These are phyloP conservation scores for Lepus americanus DNA, from an alignment of 2,113 vertebrate species.

Conservation along the genomic window DNA sequence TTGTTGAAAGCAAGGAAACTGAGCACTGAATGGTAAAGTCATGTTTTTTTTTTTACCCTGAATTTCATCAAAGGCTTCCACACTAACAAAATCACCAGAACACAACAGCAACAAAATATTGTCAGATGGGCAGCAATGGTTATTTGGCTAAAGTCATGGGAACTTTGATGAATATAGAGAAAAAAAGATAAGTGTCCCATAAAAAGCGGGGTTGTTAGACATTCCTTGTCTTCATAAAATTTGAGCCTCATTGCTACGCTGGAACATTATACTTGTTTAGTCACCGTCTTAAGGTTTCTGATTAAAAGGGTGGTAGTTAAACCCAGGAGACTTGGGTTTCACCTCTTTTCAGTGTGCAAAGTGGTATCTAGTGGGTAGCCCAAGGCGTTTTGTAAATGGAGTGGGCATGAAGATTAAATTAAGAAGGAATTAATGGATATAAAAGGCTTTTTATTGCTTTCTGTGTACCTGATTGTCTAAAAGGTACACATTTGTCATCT, in stretches of 20 bases:
- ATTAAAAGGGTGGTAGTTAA: conserved; percentile 75
- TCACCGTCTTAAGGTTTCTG: conserved; percentile 66
- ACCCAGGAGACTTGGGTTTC: conserved; percentile 61
- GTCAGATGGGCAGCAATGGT: background rate
- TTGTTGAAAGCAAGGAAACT: conserved; percentile 93
- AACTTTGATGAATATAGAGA: conserved; percentile 36
- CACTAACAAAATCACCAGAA: conserved; percentile 34
- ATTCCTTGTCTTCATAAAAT: conserved; percentile 67
- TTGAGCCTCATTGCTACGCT: conserved; percentile 64
- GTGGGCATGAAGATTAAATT: conserved; percentile 83
- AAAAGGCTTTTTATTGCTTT: conserved; percentile 81
- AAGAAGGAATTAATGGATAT: conserved; percentile 78
- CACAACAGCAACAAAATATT: conserved; percentile 41
- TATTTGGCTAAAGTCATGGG: conserved; percentile 53
- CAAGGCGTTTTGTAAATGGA: conserved; percentile 71
- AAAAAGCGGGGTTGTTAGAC: conserved; percentile 54
- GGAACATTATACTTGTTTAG: conserved; percentile 57
- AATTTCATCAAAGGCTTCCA: conserved; percentile 61
- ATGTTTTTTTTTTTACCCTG: conserved; percentile 53
- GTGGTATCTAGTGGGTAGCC: conserved; percentile 72
- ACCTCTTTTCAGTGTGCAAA: conserved; percentile 70
- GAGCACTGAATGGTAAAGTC: conserved; percentile 92
- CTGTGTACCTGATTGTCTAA: conserved; percentile 84
- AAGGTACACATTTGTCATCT: conserved; percentile 85
- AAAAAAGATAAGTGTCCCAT: conserved; percentile 65